Base-by-base conservation (phyloP, 2,888 invertebrate genomes). In the Linnaemya vulpina region DNA sequence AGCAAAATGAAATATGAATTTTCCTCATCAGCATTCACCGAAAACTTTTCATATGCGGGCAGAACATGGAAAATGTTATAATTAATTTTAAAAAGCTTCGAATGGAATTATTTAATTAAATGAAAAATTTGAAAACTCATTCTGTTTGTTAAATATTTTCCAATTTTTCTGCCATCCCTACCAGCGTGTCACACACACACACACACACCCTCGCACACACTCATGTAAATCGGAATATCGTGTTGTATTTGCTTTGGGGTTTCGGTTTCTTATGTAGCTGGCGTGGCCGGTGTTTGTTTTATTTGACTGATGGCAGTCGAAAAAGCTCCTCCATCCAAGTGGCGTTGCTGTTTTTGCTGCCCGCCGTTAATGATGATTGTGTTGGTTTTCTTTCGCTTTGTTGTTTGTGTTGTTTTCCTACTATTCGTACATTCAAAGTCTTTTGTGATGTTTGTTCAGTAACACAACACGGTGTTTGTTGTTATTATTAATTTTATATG, bases 361-460 rank as follows among this genome's bases (percentile, higher is more conserved):
- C 46, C 71, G 53, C 58, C 38, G 46, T 3, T 76, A 46, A 43
- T 30, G 68, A 40, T 68, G 49, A 49, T 62, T 60, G 22, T 62
- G 22, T 62, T 70, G 68, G 67, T 70, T 76, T 70, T 58, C 65
- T 76, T 71, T 58, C 35, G 62, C 51, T 75, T 79, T n/a, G n/a
- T n/a, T n/a, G n/a, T n/a, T n/a, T 79, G 53, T 22, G 53, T 71
- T 71, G 53, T 63, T 63, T 71, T 51, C 22, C 40, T 67, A 77
- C 77, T n/a, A n/a, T 76, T 58, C 58, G 58, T 82, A 70, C n/a
- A 38, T 38, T 10, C 13, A 51, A 51, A 76, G 51, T 67, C 51
- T 71, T n/a, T n/a, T 73, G 15, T 81, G 4, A 17, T 70, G 71
- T 58, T 74, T 80, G 40, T 70, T 83, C 63, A 78, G 73, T 83